Base-by-base conservation (phyloP, 1,140 invertebrate species). In the Hestina assimilis region DNA sequence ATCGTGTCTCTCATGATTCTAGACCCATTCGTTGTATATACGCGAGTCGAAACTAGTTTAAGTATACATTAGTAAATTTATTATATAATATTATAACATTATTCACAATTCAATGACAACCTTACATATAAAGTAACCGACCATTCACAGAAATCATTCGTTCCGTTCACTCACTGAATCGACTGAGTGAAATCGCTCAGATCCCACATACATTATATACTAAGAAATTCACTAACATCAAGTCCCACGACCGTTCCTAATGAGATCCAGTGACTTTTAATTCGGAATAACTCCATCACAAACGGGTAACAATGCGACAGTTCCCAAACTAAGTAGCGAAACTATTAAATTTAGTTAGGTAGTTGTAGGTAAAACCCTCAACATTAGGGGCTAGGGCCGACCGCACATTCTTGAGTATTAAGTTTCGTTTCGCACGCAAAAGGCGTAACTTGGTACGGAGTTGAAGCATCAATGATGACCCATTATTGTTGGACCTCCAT, bases 391-490 rank as follows among this genome's bases (percentile, higher is more conserved):
- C 19, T 41, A 28, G 42, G 51, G 23, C n/a, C 35, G 9, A 57
- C 50, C 51, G 53, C 64, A 56, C 60, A 63, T 67, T 65, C 58
- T 60, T 61, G 58, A 62, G 55, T 59, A 43, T 56, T 61, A 66
- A 66, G 55, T 63, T 59, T 53, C 48, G 51, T 54, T 63, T 63
- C 60, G 42, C 64, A 66, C 59, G 51, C 52, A 51, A 63, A 48
- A 42, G 42, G 40, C 51, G 52, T 38, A 69, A 72, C 57, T 60
- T 57, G 14, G 40, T 17, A 11, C 31, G 38, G 55, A 67, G 59
- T 72, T 68, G 43, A 45, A 53, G 46, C 40, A 53, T 61, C 63
- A 63, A 66, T 69, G 63, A 65, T 63, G 63, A 59, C 23, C 45
- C 53, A 54, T 71, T 66, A 71, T 65, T 71, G 62, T 48, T 28